Conservation (phyloP, 2,113 vertebrate species). For the Petroica traversi region DNA sequence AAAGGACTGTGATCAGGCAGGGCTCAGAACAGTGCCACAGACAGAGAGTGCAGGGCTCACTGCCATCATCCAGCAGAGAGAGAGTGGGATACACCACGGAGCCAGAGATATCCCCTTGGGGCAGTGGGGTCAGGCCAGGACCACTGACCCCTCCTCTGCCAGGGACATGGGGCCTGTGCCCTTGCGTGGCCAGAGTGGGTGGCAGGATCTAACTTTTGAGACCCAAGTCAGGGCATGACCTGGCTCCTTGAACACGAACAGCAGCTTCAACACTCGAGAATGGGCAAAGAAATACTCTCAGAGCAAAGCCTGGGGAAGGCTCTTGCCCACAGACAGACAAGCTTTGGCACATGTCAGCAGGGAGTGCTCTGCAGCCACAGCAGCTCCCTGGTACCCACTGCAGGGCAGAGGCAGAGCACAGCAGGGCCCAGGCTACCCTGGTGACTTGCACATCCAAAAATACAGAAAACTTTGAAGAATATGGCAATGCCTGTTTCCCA, state of each 20-base stretch:
- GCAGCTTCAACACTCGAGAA: background rate
- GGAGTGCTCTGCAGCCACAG: background rate
- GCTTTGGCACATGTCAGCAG: background rate
- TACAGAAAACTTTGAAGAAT: background rate
- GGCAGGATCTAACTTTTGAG: background rate
- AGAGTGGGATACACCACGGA: rapidly evolving
- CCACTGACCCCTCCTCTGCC: background rate
- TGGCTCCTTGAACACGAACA: background rate
- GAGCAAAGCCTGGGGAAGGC: rapidly evolving
- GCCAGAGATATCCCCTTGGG: rapidly evolving
- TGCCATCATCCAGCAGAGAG: background rate
- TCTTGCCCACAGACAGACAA: background rate
- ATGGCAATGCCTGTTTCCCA: background rate
- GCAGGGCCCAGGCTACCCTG: background rate
- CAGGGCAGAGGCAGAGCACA: background rate
- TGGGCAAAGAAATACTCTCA: background rate
- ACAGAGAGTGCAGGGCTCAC: background rate
- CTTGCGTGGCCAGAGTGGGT: background rate
- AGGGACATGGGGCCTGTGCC: rapidly evolving
- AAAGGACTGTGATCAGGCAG: background rate
- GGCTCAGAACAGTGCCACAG: background rate
- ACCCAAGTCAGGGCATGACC: background rate
- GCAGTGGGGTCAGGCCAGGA: background rate
- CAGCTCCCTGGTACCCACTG: background rate
- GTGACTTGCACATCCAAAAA: background rate